These are phyloP conservation scores for Ginglymostoma cirratum DNA, from an alignment of 2,113 vertebrate species.

Conservation along the genomic window DNA sequence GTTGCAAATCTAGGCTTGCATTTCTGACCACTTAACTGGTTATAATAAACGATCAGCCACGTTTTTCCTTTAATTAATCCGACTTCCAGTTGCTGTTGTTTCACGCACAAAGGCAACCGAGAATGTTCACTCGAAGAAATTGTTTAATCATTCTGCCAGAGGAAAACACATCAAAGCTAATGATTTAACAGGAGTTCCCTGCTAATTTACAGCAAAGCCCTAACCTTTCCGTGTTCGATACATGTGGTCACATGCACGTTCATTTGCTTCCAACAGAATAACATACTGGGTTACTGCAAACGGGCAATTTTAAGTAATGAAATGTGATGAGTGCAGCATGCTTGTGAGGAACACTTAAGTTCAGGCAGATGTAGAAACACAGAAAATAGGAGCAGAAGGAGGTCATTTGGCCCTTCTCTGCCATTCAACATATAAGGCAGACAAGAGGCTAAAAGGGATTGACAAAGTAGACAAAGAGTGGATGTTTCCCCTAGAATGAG, in stretches of 20 bases:
- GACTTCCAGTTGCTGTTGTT: neutral
- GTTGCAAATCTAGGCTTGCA: neutral
- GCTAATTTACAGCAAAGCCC: neutral
- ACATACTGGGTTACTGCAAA: neutral
- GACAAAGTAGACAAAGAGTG: no score
- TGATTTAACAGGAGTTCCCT: neutral
- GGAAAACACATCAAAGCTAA: neutral
- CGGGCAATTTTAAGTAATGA: neutral
- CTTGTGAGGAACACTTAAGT: neutral
- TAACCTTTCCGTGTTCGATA: neutral
- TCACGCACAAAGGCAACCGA: neutral
- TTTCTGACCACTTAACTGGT: neutral
- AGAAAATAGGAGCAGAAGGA: no score
- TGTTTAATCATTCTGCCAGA: neutral
- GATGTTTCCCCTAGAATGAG: no score
- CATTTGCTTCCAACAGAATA: neutral
- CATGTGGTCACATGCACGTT: neutral
- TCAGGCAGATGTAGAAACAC: neutral
- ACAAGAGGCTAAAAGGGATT: no score
- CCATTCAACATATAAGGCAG: no score
- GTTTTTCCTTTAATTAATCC: neutral
- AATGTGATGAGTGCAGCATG: neutral
- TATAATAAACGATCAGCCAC: neutral
- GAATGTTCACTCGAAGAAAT: neutral
- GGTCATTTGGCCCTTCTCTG: no score